Evolutionary conservation across 2,113 vertebrate species (phyloP).

Genomic region (Podocnemis expansa): DNA sequence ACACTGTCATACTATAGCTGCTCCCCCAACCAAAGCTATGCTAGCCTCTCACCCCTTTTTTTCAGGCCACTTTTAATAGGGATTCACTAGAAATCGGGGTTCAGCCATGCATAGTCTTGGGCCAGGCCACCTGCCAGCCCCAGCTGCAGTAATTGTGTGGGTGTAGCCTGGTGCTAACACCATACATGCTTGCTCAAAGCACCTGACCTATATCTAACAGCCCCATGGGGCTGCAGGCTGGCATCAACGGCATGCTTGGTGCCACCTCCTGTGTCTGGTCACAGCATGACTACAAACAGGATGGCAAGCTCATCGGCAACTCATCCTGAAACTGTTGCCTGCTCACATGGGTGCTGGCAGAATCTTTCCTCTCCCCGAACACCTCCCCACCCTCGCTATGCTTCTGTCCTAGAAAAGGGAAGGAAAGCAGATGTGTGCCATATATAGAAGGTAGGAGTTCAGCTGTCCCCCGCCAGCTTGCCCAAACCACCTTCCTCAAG

Average conservation of each 20-base stretch:
- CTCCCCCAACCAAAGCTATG: no score
- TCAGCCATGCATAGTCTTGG: background rate
- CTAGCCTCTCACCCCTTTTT: no score
- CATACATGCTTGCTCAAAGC: background rate
- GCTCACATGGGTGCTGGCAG: background rate
- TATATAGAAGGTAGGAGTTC: fast-evolving
- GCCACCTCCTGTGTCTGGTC: background rate
- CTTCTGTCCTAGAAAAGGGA: background rate
- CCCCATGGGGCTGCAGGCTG: background rate
- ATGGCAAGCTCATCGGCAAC: conserved; percentile 32
- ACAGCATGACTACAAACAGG: conserved; percentile 25
- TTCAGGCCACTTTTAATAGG: background rate
- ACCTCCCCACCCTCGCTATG: fast-evolving
- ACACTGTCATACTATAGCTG: background rate
- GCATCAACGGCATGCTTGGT: no score
- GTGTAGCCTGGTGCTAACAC: background rate
- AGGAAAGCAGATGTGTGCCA: fast-evolving
- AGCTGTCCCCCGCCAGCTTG: fast-evolving
- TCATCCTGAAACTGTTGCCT: conserved; percentile 19
- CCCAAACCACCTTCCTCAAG: background rate
- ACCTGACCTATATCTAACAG: background rate
- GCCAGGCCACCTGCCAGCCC: background rate
- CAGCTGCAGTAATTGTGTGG: background rate
- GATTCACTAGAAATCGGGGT: background rate
- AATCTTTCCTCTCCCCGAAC: fast-evolving